Base-by-base conservation (phyloP, 2,888 invertebrate genomes). In the Plusia festucae region DNA sequence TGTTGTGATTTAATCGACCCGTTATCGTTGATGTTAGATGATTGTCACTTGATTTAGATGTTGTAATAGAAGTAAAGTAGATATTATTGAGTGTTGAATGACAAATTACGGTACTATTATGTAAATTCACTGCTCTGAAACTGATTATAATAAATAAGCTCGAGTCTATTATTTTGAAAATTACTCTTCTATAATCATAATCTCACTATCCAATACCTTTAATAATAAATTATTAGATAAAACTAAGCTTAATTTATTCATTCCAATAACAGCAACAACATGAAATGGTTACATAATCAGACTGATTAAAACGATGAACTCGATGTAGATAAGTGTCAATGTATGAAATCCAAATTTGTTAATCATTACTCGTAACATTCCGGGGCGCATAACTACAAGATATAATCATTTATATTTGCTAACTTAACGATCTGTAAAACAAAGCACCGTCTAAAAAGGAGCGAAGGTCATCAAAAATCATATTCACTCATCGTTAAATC, bases 1-100 rank as follows among this genome's bases (percentile, higher is more conserved):
- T 61, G 60, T 63, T 73, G 66, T 67, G 73, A 69, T 67, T 76
- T 61, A 56, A 77, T 69, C 54, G 40, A 30, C 54, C 30, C 16
- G 16, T 62, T 66, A 51, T 54, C 60, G 44, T 53, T 68, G 22
- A 30, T 24, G 49, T 13, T 6, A 15, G 8, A 34, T 56, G 58
- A 76, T 60, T 66, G 61, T 34, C 55, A 66, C 20, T 52, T 46
- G 20, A 51, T 18, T 49, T 44, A 11, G n/a, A 6, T 30, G 11
- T 51, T 27, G 9, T 53, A 34, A n/a, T n/a, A n/a, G n/a, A n/a
- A n/a, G n/a, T n/a, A n/a, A n/a, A n/a, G n/a, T n/a, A n/a, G n/a
- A n/a, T n/a, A n/a, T n/a, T n/a, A n/a, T n/a, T n/a, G n/a, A n/a
- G n/a, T n/a, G n/a, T n/a, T n/a, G n/a, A n/a, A n/a, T n/a, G n/a